Conservation (phyloP, 35 echinoderm and acorn worm genomes). For the Ophioderma brevispina region DNA sequence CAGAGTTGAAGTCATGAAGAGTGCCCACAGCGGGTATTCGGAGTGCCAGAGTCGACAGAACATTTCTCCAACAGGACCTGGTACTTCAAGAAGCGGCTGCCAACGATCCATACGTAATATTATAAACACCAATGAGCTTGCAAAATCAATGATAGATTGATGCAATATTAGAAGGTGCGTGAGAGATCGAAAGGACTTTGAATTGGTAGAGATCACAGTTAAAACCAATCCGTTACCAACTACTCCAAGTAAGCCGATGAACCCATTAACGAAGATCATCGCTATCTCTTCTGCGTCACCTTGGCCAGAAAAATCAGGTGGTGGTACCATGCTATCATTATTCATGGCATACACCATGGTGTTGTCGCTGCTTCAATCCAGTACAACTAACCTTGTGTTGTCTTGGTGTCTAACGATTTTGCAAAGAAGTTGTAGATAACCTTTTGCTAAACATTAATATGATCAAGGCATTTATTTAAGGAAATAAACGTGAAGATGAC, state of each 20-base stretch:
- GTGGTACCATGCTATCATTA: no score
- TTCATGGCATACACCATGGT: no score
- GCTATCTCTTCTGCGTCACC: neutral
- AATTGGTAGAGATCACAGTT: slow-evolving; percentile 39
- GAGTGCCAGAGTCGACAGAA: slow-evolving; percentile 63
- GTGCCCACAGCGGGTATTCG: slow-evolving; percentile 41
- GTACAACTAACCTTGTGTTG: no score
- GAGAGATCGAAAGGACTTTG: slow-evolving; percentile 43
- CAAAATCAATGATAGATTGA: slow-evolving; percentile 69
- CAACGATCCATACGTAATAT: slow-evolving; percentile 28
- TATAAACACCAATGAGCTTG: slow-evolving; percentile 34
- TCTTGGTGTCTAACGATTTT: no score
- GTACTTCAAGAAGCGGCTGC: neutral
- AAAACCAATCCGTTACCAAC: slow-evolving; percentile 62
- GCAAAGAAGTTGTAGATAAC: no score
- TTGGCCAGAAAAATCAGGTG: no score
- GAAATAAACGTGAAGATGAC: no score
- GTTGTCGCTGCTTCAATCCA: no score
- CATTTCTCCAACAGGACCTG: slow-evolving; percentile 4
- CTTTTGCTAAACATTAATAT: no score
- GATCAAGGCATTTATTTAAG: no score
- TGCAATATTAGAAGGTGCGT: slow-evolving; percentile 71
- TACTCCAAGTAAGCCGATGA: slow-evolving; percentile 60
- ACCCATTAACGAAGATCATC: neutral
- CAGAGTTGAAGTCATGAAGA: slow-evolving; percentile 57